Evolutionary conservation across 2,113 vertebrate genomes (phyloP), one percentile per base, ranked within the genome.

Genomic region (Ramphastos sulfuratus): DNA sequence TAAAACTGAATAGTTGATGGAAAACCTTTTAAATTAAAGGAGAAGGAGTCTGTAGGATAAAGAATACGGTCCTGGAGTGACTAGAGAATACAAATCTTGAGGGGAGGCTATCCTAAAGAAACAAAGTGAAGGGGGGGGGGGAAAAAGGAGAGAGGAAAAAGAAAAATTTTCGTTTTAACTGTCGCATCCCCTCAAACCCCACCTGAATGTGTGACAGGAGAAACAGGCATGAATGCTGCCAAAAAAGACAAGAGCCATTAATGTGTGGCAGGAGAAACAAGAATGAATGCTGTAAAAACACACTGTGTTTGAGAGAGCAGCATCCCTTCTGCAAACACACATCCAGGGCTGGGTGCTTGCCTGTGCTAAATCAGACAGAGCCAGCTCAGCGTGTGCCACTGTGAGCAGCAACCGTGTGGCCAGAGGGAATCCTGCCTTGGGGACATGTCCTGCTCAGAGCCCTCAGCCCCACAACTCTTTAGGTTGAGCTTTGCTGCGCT

Each of bases 21-120:
- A n/a, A 73, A 94, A 59, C 46, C 83, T 69, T 58, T 83, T 85
- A 90, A 94, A 92, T 95, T 54, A 83, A 93, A 44, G 76, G 69
- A 80, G 89, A 58, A 74, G 50, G n/a, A 63, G 27, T 75, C 10
- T 48, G 60, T 73, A 6, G n/a, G 27, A 50, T 82, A 85, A 83
- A 87, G 48, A 81, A 61, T 13, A 5, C 3, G 1, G 50, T n/a
- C 59, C 35, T 72, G 21, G 56, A 75, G 54, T 33, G 46, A 14
- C 44, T 23, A 21, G 59, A 66, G 64, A 48, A 44, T 67, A 46
- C 42, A 55, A 54, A 84, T 65, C 17, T 50, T 81, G 46, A 63
- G 55, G 73, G 46, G n/a, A 12, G 63, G 58, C 56, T 61, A 33
- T 39, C 50, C 60, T 76, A 69, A 35, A 59, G 76, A 59, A 80